These are phyloP conservation scores for Channa striata DNA, from an alignment of 2,797 vertebrate genomes.

Conservation along the genomic window DNA sequence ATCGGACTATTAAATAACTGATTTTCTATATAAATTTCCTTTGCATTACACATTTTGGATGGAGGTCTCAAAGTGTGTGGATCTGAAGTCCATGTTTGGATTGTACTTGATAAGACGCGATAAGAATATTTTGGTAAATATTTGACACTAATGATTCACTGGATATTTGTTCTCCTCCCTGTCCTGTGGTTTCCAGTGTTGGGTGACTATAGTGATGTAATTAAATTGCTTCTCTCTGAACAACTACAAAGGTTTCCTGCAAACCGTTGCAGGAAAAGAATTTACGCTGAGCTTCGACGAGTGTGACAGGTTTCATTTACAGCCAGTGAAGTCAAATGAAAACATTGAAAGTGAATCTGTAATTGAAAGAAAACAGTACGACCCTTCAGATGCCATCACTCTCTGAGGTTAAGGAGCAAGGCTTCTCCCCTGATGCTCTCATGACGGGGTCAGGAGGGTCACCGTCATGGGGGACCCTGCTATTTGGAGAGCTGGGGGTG, in stretches of 20 bases:
- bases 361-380: conserved; percentile 57
- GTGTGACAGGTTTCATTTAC: conserved; percentile 9
- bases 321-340: background rate
- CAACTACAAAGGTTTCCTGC: no score
- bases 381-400: conserved; percentile 22
- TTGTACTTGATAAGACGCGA: no score
- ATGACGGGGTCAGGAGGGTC: conserved; percentile 79
- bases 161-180: no score
- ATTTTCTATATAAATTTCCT: no score
- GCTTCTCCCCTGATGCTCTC: conserved; percentile 83
- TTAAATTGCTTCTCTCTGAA: no score
- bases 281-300: no score
- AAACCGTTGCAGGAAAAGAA: background rate
- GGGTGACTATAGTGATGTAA: background rate
- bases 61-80: no score
- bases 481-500: conserved; percentile 18
- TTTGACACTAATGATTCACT: no score
- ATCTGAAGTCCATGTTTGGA: no score
- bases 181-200: background rate
- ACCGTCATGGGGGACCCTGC: conserved; percentile 80
- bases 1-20: no score
- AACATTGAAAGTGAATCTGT: conserved; percentile 36
- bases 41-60: no score
- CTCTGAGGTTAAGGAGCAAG: conserved; percentile 63
- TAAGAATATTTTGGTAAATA: no score